A percentile compares a stretch with the other conserved stretches of the same genome.
phyloP scores from a whole-genome alignment of 2,797 vertebrate genomes.

The Sphenodon punctatus region DNA sequence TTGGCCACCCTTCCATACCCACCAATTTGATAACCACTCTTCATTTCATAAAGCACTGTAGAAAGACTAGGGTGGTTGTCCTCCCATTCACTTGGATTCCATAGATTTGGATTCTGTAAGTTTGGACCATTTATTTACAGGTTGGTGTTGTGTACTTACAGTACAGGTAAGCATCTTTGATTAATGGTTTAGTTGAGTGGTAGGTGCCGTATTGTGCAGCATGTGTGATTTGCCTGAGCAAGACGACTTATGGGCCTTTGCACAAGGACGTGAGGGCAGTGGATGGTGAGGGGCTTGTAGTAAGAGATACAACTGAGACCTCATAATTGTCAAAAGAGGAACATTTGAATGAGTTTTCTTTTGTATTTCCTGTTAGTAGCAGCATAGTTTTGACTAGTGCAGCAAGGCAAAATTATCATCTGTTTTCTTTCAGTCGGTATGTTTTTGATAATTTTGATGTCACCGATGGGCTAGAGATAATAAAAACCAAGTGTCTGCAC shows the following conservation, averaged over 20 bases:
- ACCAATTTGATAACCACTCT: no score
- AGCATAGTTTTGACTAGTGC: background rate
- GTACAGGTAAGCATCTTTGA: background rate
- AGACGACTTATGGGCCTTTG: background rate
- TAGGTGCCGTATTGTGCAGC: background rate
- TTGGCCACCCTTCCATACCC: no score
- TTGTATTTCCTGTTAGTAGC: background rate
- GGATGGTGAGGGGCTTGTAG: background rate
- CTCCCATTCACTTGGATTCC: background rate
- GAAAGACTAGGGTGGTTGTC: background rate
- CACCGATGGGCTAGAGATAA: background rate
- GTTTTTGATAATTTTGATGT: background rate
- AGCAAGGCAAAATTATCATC: background rate
- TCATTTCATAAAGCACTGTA: background rate
- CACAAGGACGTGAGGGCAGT: background rate
- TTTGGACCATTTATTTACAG: background rate
- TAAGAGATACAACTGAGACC: background rate
- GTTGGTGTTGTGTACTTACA: no score
- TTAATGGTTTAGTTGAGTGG: background rate
- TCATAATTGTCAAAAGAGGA: background rate
- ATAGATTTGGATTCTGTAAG: background rate
- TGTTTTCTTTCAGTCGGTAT: background rate
- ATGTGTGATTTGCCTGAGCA: background rate
- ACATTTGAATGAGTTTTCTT: background rate
- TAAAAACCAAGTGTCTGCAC: background rate